Conservation (phyloP, 2,888 invertebrate genomes). For the Sialis lutaria region DNA sequence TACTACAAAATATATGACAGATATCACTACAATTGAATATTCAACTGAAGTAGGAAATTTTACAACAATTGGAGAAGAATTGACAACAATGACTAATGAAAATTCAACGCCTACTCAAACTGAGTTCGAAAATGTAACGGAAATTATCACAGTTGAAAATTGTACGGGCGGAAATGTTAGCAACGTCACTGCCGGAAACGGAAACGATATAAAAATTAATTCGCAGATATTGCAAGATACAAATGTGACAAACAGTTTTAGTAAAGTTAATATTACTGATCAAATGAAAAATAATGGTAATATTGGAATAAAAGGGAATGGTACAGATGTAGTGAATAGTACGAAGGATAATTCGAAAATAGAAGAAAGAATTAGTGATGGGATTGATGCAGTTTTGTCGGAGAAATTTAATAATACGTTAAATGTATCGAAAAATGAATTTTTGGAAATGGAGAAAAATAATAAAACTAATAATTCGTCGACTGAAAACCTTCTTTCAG, state of each 20-base stretch:
- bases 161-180: background rate
- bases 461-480: conserved; percentile 1
- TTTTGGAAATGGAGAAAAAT: background rate
- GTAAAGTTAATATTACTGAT: background rate
- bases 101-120: background rate
- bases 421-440: no score
- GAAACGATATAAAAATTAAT: background rate
- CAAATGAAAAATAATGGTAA: background rate
- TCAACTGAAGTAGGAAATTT: conserved; percentile 15
- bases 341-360: background rate
- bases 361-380: background rate
- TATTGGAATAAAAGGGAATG: background rate
- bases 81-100: background rate
- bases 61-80: conserved; percentile 10
- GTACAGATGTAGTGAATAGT: background rate
- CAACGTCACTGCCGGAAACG: background rate
- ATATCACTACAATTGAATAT: conserved; percentile 4
- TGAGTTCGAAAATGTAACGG: conserved; percentile 1
- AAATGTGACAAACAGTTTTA: background rate
- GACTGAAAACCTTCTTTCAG: conserved; percentile 21
- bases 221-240: background rate
- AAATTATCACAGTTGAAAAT: conserved; percentile 4
- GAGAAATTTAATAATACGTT: background rate
- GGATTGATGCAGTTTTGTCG: background rate
- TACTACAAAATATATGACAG: conserved; percentile 1